Percentiles rank a stretch among this genome's conserved stretches.
These are phyloP conservation scores for Drosophila micromelanica DNA, from an alignment of 1,140 invertebrate genomes.

Conservation along the genomic window DNA sequence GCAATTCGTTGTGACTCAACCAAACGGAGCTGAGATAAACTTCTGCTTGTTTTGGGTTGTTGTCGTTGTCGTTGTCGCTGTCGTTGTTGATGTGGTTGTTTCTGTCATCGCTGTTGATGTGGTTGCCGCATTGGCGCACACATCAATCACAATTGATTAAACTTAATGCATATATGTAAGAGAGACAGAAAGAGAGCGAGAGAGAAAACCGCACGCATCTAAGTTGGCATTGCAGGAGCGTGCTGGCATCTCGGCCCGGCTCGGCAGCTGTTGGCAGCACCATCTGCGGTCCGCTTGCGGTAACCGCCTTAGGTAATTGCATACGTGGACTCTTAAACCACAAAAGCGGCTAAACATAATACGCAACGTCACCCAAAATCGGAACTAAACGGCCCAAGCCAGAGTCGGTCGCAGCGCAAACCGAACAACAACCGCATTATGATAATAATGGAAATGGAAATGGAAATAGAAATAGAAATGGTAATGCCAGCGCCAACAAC, in stretches of 20 bases:
- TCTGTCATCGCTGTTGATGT: conserved; percentile 33
- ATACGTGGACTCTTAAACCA: conserved; percentile 12
- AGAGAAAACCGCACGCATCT: conserved; percentile 25
- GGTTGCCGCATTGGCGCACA: conserved; percentile 51
- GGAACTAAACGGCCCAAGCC: conserved; percentile 41
- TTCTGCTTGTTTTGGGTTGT: conserved; percentile 38
- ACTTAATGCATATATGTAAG: conserved; percentile 53
- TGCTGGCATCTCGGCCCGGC: conserved; percentile 69
- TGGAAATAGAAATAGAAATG: conserved; percentile 16
- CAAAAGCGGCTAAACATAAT: conserved; percentile 18
- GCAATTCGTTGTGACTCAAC: conserved; percentile 15
- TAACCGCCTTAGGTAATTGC: conserved; percentile 30
- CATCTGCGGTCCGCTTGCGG: conserved; percentile 65
- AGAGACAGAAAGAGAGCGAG: background rate
- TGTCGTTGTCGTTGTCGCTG: conserved; percentile 29
- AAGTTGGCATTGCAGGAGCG: conserved; percentile 66
- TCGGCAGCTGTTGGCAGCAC: conserved; percentile 51
- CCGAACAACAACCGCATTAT: conserved; percentile 61
- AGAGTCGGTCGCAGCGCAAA: conserved; percentile 48
- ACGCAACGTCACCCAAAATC: conserved; percentile 23
- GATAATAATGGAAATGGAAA: conserved; percentile 78
- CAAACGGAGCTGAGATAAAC: conserved; percentile 12
- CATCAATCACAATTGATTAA: conserved; percentile 82
- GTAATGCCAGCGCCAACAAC: conserved; percentile 16
- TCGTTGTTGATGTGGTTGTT: conserved; percentile 29